These are phyloP conservation scores for Nysson spinosus DNA, from an alignment of 2,888 invertebrate species.

Conservation along the genomic window DNA sequence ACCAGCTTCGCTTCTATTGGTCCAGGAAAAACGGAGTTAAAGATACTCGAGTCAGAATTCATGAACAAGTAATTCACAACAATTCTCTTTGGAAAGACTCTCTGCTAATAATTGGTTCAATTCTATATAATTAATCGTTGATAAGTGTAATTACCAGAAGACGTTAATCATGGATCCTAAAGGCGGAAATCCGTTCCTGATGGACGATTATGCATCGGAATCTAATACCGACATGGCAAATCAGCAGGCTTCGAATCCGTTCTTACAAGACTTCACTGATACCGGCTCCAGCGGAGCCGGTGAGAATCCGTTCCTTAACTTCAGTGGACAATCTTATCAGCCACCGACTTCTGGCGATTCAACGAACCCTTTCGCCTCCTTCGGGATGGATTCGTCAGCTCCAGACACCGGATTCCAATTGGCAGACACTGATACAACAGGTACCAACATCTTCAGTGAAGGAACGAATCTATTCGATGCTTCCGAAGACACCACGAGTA, in stretches of 20 bases:
- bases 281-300: slow-evolving; percentile 58
- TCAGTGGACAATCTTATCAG: slow-evolving; percentile 65
- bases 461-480: slow-evolving; percentile 34
- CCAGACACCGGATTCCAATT: slow-evolving; percentile 16
- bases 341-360: slow-evolving; percentile 63
- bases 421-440: slow-evolving; percentile 50
- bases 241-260: slow-evolving; percentile 82
- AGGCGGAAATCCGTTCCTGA: slow-evolving; percentile 88
- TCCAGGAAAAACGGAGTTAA: slow-evolving; percentile 88
- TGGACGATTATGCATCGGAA: slow-evolving; percentile 82
- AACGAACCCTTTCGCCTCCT: slow-evolving; percentile 76
- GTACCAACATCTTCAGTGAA: slow-evolving; percentile 44
- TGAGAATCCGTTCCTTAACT: slow-evolving; percentile 74
- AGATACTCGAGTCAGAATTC: slow-evolving; percentile 87
- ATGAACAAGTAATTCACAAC: slow-evolving; percentile 72
- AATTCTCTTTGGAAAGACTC: slow-evolving; percentile 1
- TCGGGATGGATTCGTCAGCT: slow-evolving; percentile 62
- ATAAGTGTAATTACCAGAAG: too few species aligned
- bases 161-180: slow-evolving; percentile 79
- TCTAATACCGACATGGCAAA: slow-evolving; percentile 77
- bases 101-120: slow-evolving; percentile 3
- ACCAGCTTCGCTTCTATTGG: slow-evolving; percentile 87
- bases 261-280: slow-evolving; percentile 79
- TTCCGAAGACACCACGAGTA: slow-evolving; percentile 5
- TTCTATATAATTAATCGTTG: not conserved